Percentiles rank a stretch among this genome's conserved stretches.
phyloP scores from a whole-genome alignment of 2,797 vertebrate species.

The Hyperoplus immaculatus region DNA sequence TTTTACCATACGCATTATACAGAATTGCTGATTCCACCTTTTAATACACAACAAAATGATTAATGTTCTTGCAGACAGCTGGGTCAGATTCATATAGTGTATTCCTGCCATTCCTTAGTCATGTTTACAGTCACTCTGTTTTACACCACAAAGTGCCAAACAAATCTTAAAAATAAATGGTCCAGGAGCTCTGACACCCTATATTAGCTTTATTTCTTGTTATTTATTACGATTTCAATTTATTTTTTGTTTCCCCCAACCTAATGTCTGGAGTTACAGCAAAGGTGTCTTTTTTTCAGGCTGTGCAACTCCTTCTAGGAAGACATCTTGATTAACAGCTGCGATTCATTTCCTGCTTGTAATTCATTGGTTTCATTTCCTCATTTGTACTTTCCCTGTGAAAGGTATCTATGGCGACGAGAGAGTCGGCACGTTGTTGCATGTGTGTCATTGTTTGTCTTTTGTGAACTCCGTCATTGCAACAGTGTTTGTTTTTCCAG shows the following conservation, averaged over 20 bases:
- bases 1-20: too few species aligned
- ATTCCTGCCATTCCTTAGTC: background rate
- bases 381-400: slow-evolving; percentile 50
- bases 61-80: too few species aligned
- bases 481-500: slow-evolving; percentile 82
- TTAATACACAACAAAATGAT: too few species aligned
- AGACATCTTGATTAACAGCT: slow-evolving; percentile 24
- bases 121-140: background rate
- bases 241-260: background rate
- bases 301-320: slow-evolving; percentile 10
- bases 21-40: too few species aligned
- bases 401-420: slow-evolving; percentile 70
- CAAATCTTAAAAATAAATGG: background rate
- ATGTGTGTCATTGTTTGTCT: slow-evolving; percentile 78
- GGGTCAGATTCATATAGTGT: background rate
- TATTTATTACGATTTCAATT: background rate
- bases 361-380: slow-evolving; percentile 68
- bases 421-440: slow-evolving; percentile 37
- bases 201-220: background rate
- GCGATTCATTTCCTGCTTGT: slow-evolving; percentile 58
- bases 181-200: background rate
- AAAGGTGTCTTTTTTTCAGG: slow-evolving; percentile 8
- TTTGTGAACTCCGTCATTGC: slow-evolving; percentile 71
- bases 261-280: background rate
- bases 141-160: background rate